phyloP scores from a whole-genome alignment of 2,888 invertebrate genomes.

The Caenorhabditis japonica region DNA sequence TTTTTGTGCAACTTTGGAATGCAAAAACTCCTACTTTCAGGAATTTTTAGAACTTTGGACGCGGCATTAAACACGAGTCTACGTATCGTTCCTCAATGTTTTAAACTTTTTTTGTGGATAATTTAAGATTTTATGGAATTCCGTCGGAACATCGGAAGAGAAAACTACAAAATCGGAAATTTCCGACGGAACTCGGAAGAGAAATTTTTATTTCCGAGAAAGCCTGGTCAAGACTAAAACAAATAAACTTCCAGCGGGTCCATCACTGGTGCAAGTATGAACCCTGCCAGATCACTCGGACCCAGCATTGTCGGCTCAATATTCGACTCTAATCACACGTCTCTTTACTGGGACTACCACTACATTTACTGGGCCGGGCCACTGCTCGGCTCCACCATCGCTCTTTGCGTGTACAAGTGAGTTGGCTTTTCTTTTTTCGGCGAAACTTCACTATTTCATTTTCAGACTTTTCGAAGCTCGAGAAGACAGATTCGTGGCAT shows the following conservation, averaged over 20 bases:
- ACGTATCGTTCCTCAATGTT: too few species aligned
- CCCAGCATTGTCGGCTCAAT: constrained; percentile 76
- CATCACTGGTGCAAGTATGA: constrained; percentile 78
- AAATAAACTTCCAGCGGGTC: constrained; percentile 67
- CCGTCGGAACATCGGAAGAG: too few species aligned
- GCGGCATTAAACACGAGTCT: too few species aligned
- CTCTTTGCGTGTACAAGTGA: constrained; percentile 73
- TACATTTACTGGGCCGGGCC: constrained; percentile 78
- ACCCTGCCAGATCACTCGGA: constrained; percentile 78
- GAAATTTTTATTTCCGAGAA: too few species aligned
- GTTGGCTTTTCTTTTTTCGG: background rate
- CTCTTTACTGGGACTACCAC: constrained; percentile 67
- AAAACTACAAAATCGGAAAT: too few species aligned
- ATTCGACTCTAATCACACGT: constrained; percentile 20
- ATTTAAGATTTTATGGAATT: too few species aligned
- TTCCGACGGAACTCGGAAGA: too few species aligned
- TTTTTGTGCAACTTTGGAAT: too few species aligned
- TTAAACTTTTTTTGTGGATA: too few species aligned
- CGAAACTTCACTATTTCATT: constrained; percentile 1
- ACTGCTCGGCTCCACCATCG: constrained; percentile 72
- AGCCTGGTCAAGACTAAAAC: background rate
- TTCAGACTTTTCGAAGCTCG: constrained; percentile 64
- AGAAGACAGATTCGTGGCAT: constrained; percentile 58
- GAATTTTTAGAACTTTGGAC: too few species aligned
- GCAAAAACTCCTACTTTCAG: too few species aligned